These are phyloP conservation scores for Podilymbus podiceps DNA, from an alignment of 2,113 vertebrate genomes.

Conservation along the genomic window DNA sequence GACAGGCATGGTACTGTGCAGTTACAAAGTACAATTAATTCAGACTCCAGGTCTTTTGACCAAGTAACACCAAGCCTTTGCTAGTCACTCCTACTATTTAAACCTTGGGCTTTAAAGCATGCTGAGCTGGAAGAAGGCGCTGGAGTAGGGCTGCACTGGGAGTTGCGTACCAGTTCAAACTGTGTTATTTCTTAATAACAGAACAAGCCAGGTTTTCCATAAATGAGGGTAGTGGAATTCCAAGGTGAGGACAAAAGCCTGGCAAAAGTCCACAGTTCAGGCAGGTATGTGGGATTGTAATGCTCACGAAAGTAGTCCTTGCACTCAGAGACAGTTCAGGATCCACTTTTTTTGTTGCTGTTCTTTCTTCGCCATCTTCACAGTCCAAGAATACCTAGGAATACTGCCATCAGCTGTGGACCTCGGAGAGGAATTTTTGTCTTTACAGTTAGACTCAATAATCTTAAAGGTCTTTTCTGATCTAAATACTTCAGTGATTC, in stretches of 20 bases:
- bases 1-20: not conserved
- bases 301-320: not conserved
- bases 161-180: not conserved
- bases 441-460: too few relatives aligned
- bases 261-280: not conserved
- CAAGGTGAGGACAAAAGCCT: not conserved
- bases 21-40: constrained; percentile 6
- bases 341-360: not conserved
- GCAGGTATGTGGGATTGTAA: not conserved
- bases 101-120: not conserved
- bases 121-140: not conserved
- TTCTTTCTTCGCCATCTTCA: not conserved
- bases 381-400: not conserved
- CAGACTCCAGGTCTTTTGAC: not conserved
- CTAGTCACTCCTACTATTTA: not conserved
- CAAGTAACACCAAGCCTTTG: not conserved
- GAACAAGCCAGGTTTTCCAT: not conserved
- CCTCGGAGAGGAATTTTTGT: not conserved
- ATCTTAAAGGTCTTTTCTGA: too few relatives aligned
- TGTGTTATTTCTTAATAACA: fast-evolving
- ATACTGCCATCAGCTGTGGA: not conserved
- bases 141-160: not conserved
- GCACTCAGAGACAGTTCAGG: not conserved
- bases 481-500: too few relatives aligned
- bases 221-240: not conserved